Base-by-base conservation (phyloP, 2,888 invertebrate genomes). In the Megastigmus dorsalis region DNA sequence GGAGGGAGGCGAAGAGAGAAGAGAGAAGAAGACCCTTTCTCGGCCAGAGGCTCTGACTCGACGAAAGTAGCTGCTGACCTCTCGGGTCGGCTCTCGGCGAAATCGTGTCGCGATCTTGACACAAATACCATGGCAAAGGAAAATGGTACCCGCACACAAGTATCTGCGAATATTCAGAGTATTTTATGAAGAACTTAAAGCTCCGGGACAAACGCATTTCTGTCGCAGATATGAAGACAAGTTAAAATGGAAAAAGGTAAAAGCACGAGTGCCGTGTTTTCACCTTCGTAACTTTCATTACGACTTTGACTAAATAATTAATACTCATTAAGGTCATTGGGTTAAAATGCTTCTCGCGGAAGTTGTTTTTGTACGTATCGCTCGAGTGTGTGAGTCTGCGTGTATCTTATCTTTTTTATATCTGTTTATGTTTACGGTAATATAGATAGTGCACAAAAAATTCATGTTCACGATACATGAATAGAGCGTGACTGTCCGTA, bases 271-370 rank as follows among this genome's bases (percentile, higher is more conserved):
- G 15, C 28, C 26, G 18, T 5, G 26, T 10, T 57, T 66, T 65
- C 43, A 33, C 55, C 48, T 74, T 10, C 33, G 5, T 33, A 28
- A 57, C 54, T 60, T 54, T 67, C n/a, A 36, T 38, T 68, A 26
- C 13, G 62, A 74, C 55, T 67, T 45, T 54, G 18, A 55, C 26
- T 63, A 20, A 52, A 60, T 63, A 63, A 65, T 78, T 75, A 65
- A 76, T 80, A 79, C 79, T 80, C 77, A 84, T 82, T 79, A 80
- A 77, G 84, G 81, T 84, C 81, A 83, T 80, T 82, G 81, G 84
- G 82, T 82, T 82, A 80, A 78, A 66, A 74, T 78, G 78, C 73
- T 76, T 75, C 57, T 72, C 71, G 76, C 60, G 57, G 5, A 41
- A 65, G 38, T 57, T 15, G 38, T 57, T 48, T 63, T 9, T 28